A percentile compares a stretch with the other conserved stretches of the same genome.
phyloP scores from a whole-genome alignment of 2,113 vertebrate species.

The Oplegnathus fasciatus region DNA sequence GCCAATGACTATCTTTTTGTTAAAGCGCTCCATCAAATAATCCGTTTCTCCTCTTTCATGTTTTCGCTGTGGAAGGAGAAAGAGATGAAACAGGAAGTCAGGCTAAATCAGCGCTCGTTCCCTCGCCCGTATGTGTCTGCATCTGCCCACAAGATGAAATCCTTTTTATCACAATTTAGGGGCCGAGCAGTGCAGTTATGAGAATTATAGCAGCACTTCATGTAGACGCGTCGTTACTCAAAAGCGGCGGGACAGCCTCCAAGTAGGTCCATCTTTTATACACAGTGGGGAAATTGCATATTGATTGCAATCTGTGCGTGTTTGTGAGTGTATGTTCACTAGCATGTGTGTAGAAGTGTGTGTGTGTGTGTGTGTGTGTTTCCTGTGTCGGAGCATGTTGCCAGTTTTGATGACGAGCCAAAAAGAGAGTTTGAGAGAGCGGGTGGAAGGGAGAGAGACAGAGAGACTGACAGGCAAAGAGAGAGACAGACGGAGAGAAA shows the following conservation, averaged over 20 bases:
- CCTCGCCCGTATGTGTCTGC: conserved; percentile 46
- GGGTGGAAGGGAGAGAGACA: too few species aligned
- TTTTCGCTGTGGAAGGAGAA: conserved; percentile 41
- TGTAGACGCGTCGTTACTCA: conserved; percentile 77
- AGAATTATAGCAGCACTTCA: conserved; percentile 79
- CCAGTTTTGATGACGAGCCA: conserved; percentile 61
- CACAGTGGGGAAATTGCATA: conserved; percentile 81
- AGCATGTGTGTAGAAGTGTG: conserved; percentile 20
- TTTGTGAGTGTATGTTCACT: conserved; percentile 53
- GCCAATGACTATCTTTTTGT: conserved; percentile 22
- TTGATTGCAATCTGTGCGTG: conserved; percentile 80
- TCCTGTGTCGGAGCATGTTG: conserved; percentile 22
- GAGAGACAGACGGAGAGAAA: background rate
- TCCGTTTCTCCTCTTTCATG: conserved; percentile 39
- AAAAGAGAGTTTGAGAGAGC: background rate
- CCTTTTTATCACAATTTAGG: conserved; percentile 83
- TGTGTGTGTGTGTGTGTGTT: conserved; percentile 18
- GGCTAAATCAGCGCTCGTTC: conserved; percentile 64
- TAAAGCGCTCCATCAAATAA: conserved; percentile 46
- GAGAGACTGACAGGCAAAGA: background rate
- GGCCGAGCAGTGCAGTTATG: conserved; percentile 69
- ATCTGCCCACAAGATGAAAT: conserved; percentile 73
- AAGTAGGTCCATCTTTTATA: conserved; percentile 79
- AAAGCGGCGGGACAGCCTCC: conserved; percentile 68
- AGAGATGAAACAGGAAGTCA: conserved; percentile 66